Evolutionary conservation across 1,140 invertebrate genomes (phyloP).

Genomic region (Rhagoletis pomonella): DNA sequence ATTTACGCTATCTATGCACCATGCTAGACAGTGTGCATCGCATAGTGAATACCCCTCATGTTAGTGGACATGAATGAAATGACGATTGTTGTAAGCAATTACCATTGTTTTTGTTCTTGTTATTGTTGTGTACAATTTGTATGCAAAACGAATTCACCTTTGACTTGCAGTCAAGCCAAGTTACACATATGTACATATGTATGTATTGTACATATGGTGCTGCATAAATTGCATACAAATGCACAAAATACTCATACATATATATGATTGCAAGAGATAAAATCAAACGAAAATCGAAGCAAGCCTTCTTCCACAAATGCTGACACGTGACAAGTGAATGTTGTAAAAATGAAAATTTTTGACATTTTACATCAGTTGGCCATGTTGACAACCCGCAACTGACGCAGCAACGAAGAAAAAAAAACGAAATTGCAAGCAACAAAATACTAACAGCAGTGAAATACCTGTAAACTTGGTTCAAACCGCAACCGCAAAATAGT

Average conservation of each 20-base stretch:
- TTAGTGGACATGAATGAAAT: constrained; percentile 15
- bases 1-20: too few relatives aligned
- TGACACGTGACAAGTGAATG: constrained; percentile 50
- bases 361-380: constrained; percentile 33
- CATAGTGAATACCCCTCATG: too few relatives aligned
- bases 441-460: neutral
- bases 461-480: neutral
- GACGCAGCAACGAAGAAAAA: neutral
- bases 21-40: too few relatives aligned
- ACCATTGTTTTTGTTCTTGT: neutral
- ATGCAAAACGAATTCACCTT: constrained; percentile 45
- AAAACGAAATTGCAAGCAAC: neutral
- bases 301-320: neutral
- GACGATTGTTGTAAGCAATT: constrained; percentile 42
- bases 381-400: neutral
- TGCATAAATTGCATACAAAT: constrained; percentile 36
- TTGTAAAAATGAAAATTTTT: constrained; percentile 43
- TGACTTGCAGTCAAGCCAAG: neutral
- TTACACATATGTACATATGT: neutral
- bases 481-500: constrained; percentile 13
- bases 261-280: neutral
- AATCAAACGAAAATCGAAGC: constrained; percentile 33
- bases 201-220: too few relatives aligned
- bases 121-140: constrained; percentile 40
- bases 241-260: neutral